Evolutionary conservation across 2,888 invertebrate species (phyloP).

Genomic region (Erannis defoliaria): DNA sequence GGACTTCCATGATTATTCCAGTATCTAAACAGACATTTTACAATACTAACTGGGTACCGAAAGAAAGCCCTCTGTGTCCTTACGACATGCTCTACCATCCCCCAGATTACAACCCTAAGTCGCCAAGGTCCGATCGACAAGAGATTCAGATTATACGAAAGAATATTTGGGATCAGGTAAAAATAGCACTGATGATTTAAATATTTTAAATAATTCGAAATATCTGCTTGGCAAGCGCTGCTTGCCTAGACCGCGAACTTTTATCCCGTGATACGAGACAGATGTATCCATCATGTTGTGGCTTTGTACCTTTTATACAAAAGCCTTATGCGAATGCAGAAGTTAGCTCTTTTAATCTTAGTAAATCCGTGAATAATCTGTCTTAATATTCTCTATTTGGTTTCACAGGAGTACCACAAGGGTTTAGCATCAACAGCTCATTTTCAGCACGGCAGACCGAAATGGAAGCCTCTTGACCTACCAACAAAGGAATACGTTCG

Average conservation of each 20-base stretch:
- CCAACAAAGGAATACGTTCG: conserved; percentile 72
- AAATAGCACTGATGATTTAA: neutral
- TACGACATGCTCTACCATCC: conserved; percentile 82
- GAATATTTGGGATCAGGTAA: conserved; percentile 80
- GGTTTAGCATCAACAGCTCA: conserved; percentile 74
- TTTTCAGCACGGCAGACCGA: conserved; percentile 71
- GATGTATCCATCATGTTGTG: too few relatives aligned
- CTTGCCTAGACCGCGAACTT: too few relatives aligned
- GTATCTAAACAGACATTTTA: conserved; percentile 70
- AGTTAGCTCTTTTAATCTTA: too few relatives aligned
- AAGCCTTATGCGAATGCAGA: too few relatives aligned
- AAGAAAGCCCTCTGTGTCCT: conserved; percentile 63
- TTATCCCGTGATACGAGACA: too few relatives aligned
- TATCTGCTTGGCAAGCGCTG: too few relatives aligned
- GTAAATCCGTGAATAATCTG: neutral
- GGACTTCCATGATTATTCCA: conserved; percentile 74
- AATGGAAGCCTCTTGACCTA: conserved; percentile 65
- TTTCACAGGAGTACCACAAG: conserved; percentile 70
- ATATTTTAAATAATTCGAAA: too few relatives aligned
- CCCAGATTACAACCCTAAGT: conserved; percentile 78
- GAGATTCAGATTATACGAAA: conserved; percentile 73
- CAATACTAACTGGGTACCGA: conserved; percentile 71
- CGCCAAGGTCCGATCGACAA: conserved; percentile 75
- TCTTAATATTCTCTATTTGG: neutral
- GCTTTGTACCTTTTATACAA: too few relatives aligned